Conservation (phyloP, 2,888 invertebrate species). For the Noctua janthe region DNA sequence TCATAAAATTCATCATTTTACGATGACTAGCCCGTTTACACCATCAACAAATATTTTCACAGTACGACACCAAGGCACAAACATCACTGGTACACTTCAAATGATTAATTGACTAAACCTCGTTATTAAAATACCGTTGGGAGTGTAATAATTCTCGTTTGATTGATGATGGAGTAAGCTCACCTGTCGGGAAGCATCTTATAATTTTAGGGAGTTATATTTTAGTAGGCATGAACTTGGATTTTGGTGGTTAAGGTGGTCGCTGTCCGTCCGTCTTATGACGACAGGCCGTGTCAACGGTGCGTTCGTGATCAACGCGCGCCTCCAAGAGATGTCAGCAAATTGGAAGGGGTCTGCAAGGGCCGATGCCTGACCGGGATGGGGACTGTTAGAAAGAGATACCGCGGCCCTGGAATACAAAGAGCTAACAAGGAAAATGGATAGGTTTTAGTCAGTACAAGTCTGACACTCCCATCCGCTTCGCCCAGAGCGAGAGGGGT, state of each 20-base stretch:
- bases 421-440: no score
- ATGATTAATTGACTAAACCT: conserved; percentile 72
- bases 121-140: conserved; percentile 71
- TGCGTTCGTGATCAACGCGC: no score
- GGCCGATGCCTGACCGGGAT: no score
- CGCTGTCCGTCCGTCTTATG: no score
- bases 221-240: conserved; percentile 9
- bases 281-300: no score
- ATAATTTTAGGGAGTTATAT: conserved; percentile 25
- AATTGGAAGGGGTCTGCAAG: no score
- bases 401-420: no score
- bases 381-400: no score
- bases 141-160: conserved; percentile 66
- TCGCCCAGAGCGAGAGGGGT: no score
- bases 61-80: conserved; percentile 21
- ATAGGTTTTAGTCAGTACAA: no score
- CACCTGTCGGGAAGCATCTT: conserved; percentile 32
- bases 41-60: conserved; percentile 16
- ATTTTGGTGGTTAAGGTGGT: not conserved
- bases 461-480: no score
- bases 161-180: conserved; percentile 61
- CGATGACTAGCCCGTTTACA: conserved; percentile 9
- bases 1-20: not conserved
- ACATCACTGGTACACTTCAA: conserved; percentile 36
- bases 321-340: no score